Conservation (phyloP, 2,888 invertebrate species). For the Formica aserva region DNA sequence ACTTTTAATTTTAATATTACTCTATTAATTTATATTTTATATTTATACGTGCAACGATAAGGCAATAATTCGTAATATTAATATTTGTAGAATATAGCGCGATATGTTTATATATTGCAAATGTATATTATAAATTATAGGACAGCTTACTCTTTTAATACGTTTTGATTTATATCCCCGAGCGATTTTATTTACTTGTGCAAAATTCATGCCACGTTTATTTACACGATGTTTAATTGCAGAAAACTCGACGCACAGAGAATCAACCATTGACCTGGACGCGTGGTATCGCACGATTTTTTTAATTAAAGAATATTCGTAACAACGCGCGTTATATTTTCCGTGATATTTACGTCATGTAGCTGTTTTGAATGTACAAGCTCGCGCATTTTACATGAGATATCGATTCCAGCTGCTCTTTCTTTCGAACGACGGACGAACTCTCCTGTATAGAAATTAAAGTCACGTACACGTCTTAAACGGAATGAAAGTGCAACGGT, state of each 20-base stretch:
- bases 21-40: conserved; percentile 7
- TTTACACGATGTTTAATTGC: conserved; percentile 47
- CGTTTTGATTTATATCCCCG: conserved; percentile 45
- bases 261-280: neutral
- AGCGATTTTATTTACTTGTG: conserved; percentile 47
- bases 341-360: conserved; percentile 38
- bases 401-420: conserved; percentile 35
- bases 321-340: conserved; percentile 31
- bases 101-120: neutral
- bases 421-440: conserved; percentile 10
- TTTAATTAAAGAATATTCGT: conserved; percentile 38
- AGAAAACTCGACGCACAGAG: conserved; percentile 29
- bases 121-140: conserved; percentile 14
- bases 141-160: conserved; percentile 45
- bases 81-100: conserved; percentile 26
- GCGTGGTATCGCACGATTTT: conserved; percentile 36
- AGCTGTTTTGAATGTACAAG: conserved; percentile 26
- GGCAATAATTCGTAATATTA: conserved; percentile 31
- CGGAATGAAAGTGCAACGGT: conserved; percentile 21
- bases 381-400: conserved; percentile 20
- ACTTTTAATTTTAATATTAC: conserved; percentile 6
- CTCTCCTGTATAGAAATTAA: conserved; percentile 16
- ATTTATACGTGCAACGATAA: conserved; percentile 15
- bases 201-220: conserved; percentile 44
- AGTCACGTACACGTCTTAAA: conserved; percentile 40